These are phyloP conservation scores for Glomeris maerens DNA, from an alignment of 1,140 invertebrate species.

Conservation along the genomic window DNA sequence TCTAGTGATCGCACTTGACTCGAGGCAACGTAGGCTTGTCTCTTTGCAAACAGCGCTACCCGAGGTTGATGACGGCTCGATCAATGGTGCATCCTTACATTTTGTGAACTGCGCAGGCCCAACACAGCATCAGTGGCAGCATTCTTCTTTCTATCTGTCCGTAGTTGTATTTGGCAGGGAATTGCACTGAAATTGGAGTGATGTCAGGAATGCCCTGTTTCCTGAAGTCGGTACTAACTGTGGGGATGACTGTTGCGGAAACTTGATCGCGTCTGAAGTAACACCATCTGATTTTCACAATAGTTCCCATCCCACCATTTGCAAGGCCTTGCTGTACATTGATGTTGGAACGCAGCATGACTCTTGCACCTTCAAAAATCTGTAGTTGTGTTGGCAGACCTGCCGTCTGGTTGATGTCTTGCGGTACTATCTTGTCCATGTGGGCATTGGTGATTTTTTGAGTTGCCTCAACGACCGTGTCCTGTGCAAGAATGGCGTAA, in stretches of 20 bases:
- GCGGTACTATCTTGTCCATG: conserved; percentile 6
- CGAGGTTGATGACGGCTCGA: conserved; percentile 14
- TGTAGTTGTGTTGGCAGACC: conserved; percentile 13
- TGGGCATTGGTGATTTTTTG: conserved; percentile 8
- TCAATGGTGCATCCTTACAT: conserved; percentile 24
- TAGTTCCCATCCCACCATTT: conserved; percentile 26
- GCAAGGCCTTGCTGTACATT: no score
- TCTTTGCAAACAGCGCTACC: conserved; percentile 11
- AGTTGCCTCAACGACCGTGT: conserved; percentile 9
- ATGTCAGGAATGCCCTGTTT: conserved; percentile 13
- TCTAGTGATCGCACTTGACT: conserved; percentile 15
- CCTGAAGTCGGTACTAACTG: conserved; percentile 19
- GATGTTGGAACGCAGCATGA: conserved; percentile 24
- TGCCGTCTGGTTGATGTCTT: conserved; percentile 14
- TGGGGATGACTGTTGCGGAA: conserved; percentile 20
- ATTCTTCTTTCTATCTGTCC: conserved; percentile 23
- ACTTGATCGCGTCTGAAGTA: conserved; percentile 22
- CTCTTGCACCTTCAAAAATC: no score
- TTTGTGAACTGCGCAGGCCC: conserved; percentile 28
- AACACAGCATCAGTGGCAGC: conserved; percentile 27
- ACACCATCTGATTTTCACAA: no score
- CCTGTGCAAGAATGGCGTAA: conserved; percentile 12
- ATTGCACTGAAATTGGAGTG: no score
- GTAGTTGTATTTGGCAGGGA: no score
- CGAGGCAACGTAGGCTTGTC: conserved; percentile 17